Conservation (phyloP, 2,888 invertebrate species). For the Luperina testacea region DNA sequence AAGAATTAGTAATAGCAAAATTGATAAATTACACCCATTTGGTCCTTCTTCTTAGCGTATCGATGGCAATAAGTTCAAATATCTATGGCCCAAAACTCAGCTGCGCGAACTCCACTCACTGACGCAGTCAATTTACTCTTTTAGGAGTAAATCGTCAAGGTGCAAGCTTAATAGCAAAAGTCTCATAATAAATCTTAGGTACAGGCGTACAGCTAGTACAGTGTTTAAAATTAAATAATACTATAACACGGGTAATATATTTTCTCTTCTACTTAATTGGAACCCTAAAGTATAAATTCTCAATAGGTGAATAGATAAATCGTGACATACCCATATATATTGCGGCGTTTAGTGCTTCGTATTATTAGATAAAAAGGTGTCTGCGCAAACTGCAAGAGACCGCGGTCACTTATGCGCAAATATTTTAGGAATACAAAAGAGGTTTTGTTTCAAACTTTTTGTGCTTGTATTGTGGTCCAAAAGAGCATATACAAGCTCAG, state of each 20-base stretch:
- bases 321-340: constrained; percentile 74
- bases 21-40: background rate
- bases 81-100: background rate
- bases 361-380: constrained; percentile 65
- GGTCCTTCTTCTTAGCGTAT: background rate
- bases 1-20: background rate
- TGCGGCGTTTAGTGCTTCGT: constrained; percentile 67
- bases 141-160: background rate
- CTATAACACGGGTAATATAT: constrained; percentile 63
- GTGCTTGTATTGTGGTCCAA: background rate
- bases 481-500: background rate
- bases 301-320: constrained; percentile 70
- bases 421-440: constrained; percentile 16
- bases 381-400: constrained; percentile 57
- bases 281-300: constrained; percentile 64
- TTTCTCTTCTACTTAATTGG: constrained; percentile 62
- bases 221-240: constrained; percentile 67
- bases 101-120: background rate
- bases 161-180: background rate
- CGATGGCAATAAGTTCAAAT: background rate
- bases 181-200: constrained; percentile 18
- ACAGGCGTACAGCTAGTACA: constrained; percentile 9
- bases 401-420: constrained; percentile 51
- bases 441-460: constrained; percentile 8
- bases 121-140: background rate